These are phyloP conservation scores for Carduelis carduelis DNA, from an alignment of 2,797 vertebrate species.

Conservation along the genomic window DNA sequence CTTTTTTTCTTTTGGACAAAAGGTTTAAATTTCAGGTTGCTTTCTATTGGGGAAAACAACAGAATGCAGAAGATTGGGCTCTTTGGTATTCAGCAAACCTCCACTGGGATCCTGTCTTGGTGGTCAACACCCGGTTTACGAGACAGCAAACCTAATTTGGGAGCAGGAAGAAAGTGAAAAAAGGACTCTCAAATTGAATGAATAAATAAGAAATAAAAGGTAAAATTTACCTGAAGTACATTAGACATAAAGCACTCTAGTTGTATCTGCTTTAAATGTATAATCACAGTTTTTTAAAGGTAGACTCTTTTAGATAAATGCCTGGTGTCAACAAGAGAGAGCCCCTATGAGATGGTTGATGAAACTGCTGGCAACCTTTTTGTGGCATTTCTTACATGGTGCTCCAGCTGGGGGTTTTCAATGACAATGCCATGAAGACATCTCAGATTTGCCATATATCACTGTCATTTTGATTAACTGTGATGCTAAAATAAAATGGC, in stretches of 20 bases:
- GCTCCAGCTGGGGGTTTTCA: background rate
- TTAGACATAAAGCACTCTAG: background rate
- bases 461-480: background rate
- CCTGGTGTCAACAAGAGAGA: background rate
- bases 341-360: background rate
- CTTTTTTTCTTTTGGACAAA: background rate
- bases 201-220: background rate
- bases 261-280: background rate
- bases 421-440: background rate
- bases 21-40: background rate
- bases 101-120: rapidly evolving
- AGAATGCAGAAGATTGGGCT: background rate
- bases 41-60: background rate
- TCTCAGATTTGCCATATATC: background rate
- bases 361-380: background rate
- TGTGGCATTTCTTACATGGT: background rate
- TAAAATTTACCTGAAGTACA: background rate
- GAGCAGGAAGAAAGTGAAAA: background rate
- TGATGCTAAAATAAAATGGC: background rate
- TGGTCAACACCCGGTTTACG: background rate
- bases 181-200: background rate
- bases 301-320: background rate
- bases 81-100: background rate
- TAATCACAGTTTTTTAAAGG: background rate
- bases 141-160: background rate